Evolutionary conservation across 1,140 invertebrate genomes (phyloP).

Genomic region (Agrilus planipennis): DNA sequence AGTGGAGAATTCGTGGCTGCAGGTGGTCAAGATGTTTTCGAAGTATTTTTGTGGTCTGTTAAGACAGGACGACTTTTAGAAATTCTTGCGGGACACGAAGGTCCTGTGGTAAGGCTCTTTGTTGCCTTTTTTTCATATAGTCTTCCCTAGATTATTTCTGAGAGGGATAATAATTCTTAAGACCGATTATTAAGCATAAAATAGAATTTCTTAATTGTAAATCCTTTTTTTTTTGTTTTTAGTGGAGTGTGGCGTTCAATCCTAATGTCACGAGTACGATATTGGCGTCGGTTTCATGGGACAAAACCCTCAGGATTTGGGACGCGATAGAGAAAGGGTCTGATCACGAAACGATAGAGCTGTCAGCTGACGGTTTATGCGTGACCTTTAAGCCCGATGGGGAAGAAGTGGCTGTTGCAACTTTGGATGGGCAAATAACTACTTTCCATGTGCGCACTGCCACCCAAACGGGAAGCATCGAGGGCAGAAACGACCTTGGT

Average conservation of each 20-base stretch:
- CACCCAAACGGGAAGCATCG: conserved; percentile 64
- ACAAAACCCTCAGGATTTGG: conserved; percentile 87
- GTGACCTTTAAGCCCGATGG: conserved; percentile 82
- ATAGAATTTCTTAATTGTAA: neutral
- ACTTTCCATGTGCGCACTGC: conserved; percentile 68
- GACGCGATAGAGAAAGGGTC: conserved; percentile 74
- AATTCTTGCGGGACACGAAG: conserved; percentile 85
- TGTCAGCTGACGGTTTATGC: conserved; percentile 71
- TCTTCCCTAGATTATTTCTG: neutral
- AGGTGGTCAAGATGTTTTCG: conserved; percentile 86
- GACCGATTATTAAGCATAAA: neutral
- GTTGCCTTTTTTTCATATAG: neutral
- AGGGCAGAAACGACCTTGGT: conserved; percentile 80
- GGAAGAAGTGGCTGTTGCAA: conserved; percentile 80
- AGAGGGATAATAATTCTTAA: neutral
- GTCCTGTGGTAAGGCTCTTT: conserved; percentile 58
- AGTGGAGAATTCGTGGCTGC: conserved; percentile 87
- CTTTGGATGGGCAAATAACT: conserved; percentile 77
- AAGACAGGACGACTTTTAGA: conserved; percentile 84
- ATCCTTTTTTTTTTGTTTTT: neutral
- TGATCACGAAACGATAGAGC: conserved; percentile 68
- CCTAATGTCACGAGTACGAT: conserved; percentile 56
- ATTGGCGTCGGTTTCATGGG: conserved; percentile 86
- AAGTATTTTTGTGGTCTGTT: conserved; percentile 92
- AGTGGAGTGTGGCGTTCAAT: conserved; percentile 58